Percentiles rank a stretch among this genome's conserved stretches.
These are phyloP conservation scores for Hycleus phaleratus DNA, from an alignment of 1,140 invertebrate genomes.

Conservation along the genomic window DNA sequence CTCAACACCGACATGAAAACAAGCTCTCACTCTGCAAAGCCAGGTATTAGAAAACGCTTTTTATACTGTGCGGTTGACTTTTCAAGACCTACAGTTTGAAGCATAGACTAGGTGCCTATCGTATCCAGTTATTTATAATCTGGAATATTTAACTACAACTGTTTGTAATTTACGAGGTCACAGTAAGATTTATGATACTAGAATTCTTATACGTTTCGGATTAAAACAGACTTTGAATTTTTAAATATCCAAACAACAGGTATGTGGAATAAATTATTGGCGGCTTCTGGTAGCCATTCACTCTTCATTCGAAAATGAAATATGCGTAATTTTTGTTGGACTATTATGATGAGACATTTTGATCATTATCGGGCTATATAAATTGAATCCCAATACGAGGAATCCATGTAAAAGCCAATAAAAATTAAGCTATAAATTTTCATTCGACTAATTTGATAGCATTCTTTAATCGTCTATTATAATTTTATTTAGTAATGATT, in stretches of 20 bases:
- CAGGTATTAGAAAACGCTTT: conserved; percentile 40
- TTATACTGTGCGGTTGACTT: conserved; percentile 21
- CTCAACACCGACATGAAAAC: conserved; percentile 23
- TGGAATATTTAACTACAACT: conserved; percentile 43
- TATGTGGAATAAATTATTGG: conserved; percentile 34
- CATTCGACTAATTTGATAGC: too few species aligned
- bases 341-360: conserved; percentile 28
- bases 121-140: conserved; percentile 43
- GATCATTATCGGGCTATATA: neutral
- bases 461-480: too few species aligned
- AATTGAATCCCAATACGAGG: neutral
- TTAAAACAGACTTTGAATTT: conserved; percentile 37
- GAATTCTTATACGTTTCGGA: conserved; percentile 40
- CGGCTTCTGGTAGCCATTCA: conserved; percentile 29
- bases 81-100: conserved; percentile 16
- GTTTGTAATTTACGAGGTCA: conserved; percentile 43
- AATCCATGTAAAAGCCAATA: too few species aligned
- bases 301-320: conserved; percentile 24
- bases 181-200: conserved; percentile 39
- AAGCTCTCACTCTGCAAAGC: conserved; percentile 26
- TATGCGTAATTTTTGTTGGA: conserved; percentile 31
- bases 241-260: conserved; percentile 38
- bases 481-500: neutral
- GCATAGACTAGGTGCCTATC: conserved; percentile 22
- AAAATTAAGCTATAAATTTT: too few species aligned